Evolutionary conservation across 2,888 invertebrate species (phyloP), one percentile per base, ranked within the genome.

Genomic region (Fabriciana adippe): DNA sequence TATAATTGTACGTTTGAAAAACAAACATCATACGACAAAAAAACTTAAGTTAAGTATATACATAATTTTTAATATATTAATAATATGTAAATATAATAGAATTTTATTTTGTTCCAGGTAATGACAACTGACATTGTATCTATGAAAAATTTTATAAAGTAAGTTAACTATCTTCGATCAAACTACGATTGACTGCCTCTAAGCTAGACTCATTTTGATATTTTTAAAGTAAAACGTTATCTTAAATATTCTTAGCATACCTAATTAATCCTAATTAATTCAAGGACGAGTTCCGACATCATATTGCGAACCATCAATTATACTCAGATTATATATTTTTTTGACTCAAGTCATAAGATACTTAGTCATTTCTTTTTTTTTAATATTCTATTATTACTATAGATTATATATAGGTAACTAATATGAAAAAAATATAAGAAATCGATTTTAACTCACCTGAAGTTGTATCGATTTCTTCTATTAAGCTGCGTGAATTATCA

Each of bases 241-340:
- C 11, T n/a, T 31, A 5, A 48, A 31, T 60, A 15, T 61, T 61
- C 51, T 35, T 51, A 18, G 26, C 51, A 35, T 31, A 61, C 35
- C 60, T 68, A 64, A 69, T 67, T 64, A 61, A 57, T 69, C 75
- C 72, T 74, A 74, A 77, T 75, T 76, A 81, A 78, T 77, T 61
- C 71, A 74, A 79, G 75, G 76, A 72, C 78, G 74, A 73, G 68
- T 72, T 70, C 70, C 57, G 35, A 54, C 69, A 70, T 73, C 66
- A 68, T 76, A 78, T 79, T 80, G 80, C 81, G 74, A 75, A 81
- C 81, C 83, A 83, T 83, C 81, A 81, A 83, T 84, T 82, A 81
- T 81, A 76, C 78, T 68, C 79, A 76, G 79, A 80, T 78, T 81
- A 74, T 74, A 77, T 41, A 41, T 50, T 66, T 78, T 81, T 78